Percentiles rank a stretch among this genome's conserved stretches.
phyloP scores from a whole-genome alignment of 2,888 invertebrate species.

The Drosophila imparisetae region DNA sequence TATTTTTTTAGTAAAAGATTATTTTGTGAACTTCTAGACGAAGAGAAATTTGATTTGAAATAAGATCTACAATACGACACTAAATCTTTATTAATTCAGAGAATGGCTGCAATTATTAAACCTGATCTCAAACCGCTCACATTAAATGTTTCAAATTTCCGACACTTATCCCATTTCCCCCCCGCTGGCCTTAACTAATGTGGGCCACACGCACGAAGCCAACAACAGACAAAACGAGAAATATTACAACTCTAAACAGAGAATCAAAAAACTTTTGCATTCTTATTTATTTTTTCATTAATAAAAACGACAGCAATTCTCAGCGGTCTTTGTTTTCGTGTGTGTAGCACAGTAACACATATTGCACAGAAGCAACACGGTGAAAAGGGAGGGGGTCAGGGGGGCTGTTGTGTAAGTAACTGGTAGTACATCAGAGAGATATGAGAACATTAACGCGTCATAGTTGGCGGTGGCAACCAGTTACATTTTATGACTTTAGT shows the following conservation, averaged over 20 bases:
- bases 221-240: slow-evolving; percentile 14
- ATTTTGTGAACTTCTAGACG: not conserved
- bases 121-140: slow-evolving; percentile 41
- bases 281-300: slow-evolving; percentile 61
- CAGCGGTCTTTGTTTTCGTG: slow-evolving; percentile 7
- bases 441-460: slow-evolving; percentile 64
- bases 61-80: not conserved
- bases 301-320: slow-evolving; percentile 64
- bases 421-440: slow-evolving; percentile 55
- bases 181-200: slow-evolving; percentile 40
- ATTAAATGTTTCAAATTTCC: slow-evolving; percentile 41
- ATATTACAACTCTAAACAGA: slow-evolving; percentile 16
- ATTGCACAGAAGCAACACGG: slow-evolving; percentile 37
- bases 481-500: slow-evolving; percentile 75
- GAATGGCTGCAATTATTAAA: slow-evolving; percentile 43
- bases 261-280: slow-evolving; percentile 62
- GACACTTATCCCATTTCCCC: slow-evolving; percentile 13
- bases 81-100: not conserved
- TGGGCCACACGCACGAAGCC: slow-evolving; percentile 66
- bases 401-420: slow-evolving; percentile 9
- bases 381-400: not conserved
- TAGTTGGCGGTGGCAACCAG: slow-evolving; percentile 67
- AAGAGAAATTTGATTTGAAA: not conserved
- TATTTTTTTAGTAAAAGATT: not conserved
- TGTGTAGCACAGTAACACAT: slow-evolving; percentile 64